A percentile compares a stretch with the other conserved stretches of the same genome.
Evolutionary conservation across 1,140 invertebrate genomes (phyloP).

Genomic region (Tetragonula clypearis): DNA sequence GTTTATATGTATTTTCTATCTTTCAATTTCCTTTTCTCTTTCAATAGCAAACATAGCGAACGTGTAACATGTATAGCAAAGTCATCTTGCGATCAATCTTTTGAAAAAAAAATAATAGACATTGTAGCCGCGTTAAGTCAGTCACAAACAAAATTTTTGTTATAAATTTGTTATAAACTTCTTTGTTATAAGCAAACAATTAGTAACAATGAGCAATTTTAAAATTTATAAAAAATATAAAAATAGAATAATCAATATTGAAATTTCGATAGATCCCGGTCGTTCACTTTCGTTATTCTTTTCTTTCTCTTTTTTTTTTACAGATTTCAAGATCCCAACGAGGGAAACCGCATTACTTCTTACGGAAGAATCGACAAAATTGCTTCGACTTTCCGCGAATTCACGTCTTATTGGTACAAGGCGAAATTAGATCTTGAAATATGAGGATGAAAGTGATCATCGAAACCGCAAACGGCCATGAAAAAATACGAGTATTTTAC

Average conservation of each 20-base stretch:
- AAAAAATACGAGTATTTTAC: not conserved
- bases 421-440: not conserved
- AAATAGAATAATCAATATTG: not conserved
- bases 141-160: no score
- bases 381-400: not conserved
- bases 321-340: not conserved
- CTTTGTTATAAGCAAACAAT: no score
- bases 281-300: not conserved
- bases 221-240: not conserved
- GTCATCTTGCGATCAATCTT: not conserved
- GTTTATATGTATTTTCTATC: not conserved
- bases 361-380: not conserved
- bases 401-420: not conserved
- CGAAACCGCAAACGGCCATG: slow-evolving; percentile 23
- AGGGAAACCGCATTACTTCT: not conserved
- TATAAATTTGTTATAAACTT: no score
- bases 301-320: not conserved
- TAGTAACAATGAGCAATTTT: not conserved
- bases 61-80: not conserved
- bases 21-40: not conserved
- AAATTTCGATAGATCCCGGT: not conserved
- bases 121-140: not conserved
- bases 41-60: no score
- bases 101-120: not conserved
- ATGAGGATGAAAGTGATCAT: slow-evolving; percentile 8